Evolutionary conservation across 1,140 invertebrate genomes (phyloP).

Genomic region (Cherax destructor): DNA sequence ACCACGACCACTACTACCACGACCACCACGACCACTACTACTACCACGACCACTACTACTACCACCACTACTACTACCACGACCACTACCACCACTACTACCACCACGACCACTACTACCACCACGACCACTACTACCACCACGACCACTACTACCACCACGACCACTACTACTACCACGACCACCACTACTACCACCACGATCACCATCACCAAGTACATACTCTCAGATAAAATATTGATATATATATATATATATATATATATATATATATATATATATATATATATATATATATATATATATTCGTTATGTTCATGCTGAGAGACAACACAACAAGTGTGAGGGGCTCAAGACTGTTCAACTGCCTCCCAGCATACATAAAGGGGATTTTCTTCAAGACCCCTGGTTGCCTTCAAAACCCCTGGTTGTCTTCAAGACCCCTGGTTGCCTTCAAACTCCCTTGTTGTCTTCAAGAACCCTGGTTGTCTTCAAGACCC

Average conservation of each 20-base stretch:
- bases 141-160: neutral
- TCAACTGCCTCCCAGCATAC: too few species aligned
- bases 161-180: neutral
- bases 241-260: neutral
- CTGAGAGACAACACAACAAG: too few species aligned
- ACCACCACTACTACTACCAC: neutral
- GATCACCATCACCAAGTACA: neutral
- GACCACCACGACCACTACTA: neutral
- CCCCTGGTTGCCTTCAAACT: too few species aligned
- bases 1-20: neutral
- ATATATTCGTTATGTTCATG: too few species aligned
- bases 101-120: neutral
- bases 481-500: too few species aligned
- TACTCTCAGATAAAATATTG: too few species aligned
- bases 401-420: too few species aligned
- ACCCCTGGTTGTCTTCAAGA: too few species aligned
- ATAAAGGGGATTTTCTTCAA: too few species aligned
- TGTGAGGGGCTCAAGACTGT: too few species aligned
- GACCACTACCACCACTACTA: neutral
- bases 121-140: neutral
- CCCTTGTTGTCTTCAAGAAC: too few species aligned
- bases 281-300: too few species aligned
- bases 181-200: conserved; percentile 1
- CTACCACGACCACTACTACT: neutral
- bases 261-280: neutral